Conservation (phyloP, 1,140 invertebrate genomes). For the Oryzaephilus surinamensis region DNA sequence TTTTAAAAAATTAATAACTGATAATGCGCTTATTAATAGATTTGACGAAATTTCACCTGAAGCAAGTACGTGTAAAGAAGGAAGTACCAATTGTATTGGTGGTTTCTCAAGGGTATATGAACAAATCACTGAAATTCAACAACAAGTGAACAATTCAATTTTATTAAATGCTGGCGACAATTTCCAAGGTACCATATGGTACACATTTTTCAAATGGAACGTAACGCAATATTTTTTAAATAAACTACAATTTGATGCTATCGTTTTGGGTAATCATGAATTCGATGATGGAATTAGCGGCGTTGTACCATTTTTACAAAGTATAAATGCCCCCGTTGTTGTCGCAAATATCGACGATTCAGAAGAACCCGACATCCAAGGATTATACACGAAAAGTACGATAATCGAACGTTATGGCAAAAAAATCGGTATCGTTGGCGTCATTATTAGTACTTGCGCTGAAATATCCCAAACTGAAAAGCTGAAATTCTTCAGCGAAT, state of each 20-base stretch:
- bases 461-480: conserved; percentile 33
- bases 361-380: conserved; percentile 51
- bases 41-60: conserved; percentile 55
- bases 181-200: conserved; percentile 79
- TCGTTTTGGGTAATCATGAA: conserved; percentile 79
- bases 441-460: conserved; percentile 51
- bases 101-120: conserved; percentile 59
- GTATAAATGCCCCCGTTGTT: conserved; percentile 50
- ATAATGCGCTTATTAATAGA: conserved; percentile 34
- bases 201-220: conserved; percentile 63
- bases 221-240: conserved; percentile 67
- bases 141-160: conserved; percentile 48
- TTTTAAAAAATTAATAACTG: too few relatives aligned
- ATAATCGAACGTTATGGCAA: conserved; percentile 43
- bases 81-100: conserved; percentile 50
- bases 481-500: conserved; percentile 38
- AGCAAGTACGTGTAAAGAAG: conserved; percentile 46
- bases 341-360: conserved; percentile 63
- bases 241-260: conserved; percentile 62
- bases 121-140: conserved; percentile 41
- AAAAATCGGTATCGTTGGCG: conserved; percentile 70
- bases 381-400: conserved; percentile 45
- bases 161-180: conserved; percentile 75
- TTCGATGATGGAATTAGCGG: conserved; percentile 62
- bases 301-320: conserved; percentile 56